Percentiles rank a stretch among this genome's conserved stretches.
These are phyloP conservation scores for Menura novaehollandiae DNA, from an alignment of 2,113 vertebrate genomes.

Conservation along the genomic window DNA sequence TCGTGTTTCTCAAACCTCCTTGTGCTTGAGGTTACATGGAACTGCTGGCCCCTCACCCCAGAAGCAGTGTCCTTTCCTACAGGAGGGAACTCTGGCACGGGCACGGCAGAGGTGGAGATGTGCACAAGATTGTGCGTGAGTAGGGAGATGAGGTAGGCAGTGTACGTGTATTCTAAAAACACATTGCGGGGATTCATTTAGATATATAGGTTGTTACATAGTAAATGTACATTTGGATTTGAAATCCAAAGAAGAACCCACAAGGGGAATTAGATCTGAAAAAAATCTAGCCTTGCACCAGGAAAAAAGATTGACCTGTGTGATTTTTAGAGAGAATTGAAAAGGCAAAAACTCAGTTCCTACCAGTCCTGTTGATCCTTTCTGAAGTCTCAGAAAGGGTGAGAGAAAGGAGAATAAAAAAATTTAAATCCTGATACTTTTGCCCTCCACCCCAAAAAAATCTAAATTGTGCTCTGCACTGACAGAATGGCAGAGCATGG, in stretches of 20 bases:
- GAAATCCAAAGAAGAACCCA: background rate
- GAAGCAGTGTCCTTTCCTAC: fast-evolving
- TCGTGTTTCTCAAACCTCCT: background rate
- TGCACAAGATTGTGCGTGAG: background rate
- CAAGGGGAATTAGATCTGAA: background rate
- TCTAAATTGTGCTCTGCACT: background rate
- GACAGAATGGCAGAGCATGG: background rate
- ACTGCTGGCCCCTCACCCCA: background rate
- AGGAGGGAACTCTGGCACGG: background rate
- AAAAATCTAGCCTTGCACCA: background rate
- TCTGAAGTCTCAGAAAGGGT: background rate
- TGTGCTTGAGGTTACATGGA: fast-evolving
- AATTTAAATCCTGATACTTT: background rate
- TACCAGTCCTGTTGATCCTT: background rate
- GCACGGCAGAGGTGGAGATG: background rate
- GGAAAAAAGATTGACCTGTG: fast-evolving
- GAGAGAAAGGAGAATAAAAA: background rate
- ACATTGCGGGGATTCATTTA: fast-evolving
- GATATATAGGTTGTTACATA: fast-evolving
- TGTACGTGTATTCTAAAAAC: fast-evolving
- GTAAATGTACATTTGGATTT: background rate
- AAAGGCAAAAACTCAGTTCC: background rate
- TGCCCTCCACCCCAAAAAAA: fast-evolving
- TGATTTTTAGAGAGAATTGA: background rate
- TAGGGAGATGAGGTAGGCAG: background rate